A percentile compares a stretch with the other conserved stretches of the same genome.
These are phyloP conservation scores for Nyctibius grandis DNA, from an alignment of 2,797 vertebrate species.

Conservation along the genomic window DNA sequence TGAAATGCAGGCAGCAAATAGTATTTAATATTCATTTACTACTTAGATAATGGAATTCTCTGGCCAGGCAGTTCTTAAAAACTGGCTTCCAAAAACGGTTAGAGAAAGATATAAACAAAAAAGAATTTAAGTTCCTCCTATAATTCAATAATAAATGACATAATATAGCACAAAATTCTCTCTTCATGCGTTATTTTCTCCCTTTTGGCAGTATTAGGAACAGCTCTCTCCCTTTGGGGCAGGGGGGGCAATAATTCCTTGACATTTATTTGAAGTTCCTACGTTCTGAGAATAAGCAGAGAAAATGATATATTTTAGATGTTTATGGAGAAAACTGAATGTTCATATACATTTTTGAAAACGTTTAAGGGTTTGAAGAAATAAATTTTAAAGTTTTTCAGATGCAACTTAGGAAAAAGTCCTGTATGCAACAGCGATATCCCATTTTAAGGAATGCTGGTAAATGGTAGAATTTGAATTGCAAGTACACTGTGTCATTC, in stretches of 20 bases:
- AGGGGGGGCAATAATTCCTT: background rate
- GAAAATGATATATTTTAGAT: background rate
- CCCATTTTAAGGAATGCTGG: background rate
- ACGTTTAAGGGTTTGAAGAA: background rate
- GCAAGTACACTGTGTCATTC: background rate
- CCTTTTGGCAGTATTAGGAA: background rate
- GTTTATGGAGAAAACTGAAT: background rate
- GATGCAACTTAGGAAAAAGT: constrained; percentile 26
- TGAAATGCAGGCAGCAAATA: constrained; percentile 37
- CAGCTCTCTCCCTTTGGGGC: background rate
- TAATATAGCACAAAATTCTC: background rate
- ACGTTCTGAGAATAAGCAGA: background rate
- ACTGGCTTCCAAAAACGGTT: background rate
- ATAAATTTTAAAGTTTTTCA: background rate
- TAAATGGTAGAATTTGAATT: constrained; percentile 29
- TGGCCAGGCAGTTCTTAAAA: background rate
- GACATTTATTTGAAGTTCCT: background rate
- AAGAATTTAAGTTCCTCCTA: background rate
- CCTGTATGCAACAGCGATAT: background rate
- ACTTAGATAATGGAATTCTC: background rate
- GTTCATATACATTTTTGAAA: background rate
- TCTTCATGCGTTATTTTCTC: background rate
- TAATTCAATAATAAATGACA: background rate
- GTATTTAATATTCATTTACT: constrained; percentile 1
- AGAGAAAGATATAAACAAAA: background rate